Conservation (phyloP, 2,888 invertebrate genomes). For the Aradus depressus region DNA sequence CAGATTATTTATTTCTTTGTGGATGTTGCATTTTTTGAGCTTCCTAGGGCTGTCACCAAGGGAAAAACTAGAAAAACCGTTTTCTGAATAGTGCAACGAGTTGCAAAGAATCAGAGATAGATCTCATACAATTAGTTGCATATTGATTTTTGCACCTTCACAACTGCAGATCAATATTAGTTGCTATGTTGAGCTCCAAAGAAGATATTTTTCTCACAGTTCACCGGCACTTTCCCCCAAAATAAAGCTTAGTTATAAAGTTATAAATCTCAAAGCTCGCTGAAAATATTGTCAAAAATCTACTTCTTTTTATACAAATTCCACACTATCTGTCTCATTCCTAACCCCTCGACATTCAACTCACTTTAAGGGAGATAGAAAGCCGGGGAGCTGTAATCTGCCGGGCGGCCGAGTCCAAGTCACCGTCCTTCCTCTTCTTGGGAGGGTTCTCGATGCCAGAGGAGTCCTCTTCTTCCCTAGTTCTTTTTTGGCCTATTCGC, state of each 20-base stretch:
- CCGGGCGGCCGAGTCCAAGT: conserved; percentile 51
- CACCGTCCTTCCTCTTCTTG: conserved; percentile 3
- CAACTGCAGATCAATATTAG: no score
- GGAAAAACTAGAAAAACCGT: no score
- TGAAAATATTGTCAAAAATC: no score
- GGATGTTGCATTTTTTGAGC: no score
- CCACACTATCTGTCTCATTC: background rate
- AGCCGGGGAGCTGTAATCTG: conserved; percentile 69
- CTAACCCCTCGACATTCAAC: conserved; percentile 4
- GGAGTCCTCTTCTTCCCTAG: background rate
- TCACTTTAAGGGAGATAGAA: conserved; percentile 29
- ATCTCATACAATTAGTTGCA: no score
- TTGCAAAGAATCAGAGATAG: no score
- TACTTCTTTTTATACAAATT: background rate
- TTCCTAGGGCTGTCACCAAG: no score
- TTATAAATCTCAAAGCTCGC: conserved; percentile 1
- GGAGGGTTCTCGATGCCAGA: background rate
- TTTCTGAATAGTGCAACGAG: no score
- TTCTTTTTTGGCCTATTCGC: conserved; percentile 1
- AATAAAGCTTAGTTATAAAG: background rate
- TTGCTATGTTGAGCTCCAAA: no score
- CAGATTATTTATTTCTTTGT: no score
- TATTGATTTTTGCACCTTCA: no score
- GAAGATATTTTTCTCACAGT: no score
- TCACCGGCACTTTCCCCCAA: background rate